These are phyloP conservation scores for Chloroceryle amazona DNA, from an alignment of 2,797 vertebrate species.

Conservation along the genomic window DNA sequence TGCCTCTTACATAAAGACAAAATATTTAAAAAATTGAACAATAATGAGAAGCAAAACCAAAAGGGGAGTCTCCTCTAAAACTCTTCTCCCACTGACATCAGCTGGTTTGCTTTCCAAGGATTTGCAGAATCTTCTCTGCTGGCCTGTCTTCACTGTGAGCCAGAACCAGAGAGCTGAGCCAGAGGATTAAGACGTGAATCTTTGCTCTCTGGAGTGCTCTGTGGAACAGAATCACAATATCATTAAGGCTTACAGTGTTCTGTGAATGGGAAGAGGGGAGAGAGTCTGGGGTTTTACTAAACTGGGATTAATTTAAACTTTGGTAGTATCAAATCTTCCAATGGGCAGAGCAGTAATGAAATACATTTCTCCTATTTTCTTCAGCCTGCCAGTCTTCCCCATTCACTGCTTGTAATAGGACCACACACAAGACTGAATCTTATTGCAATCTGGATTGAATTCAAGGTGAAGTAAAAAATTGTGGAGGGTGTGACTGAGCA, in stretches of 20 bases:
- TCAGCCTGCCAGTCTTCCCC: not conserved
- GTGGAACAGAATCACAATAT: not conserved
- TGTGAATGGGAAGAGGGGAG: not conserved
- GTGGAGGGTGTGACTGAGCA: not conserved
- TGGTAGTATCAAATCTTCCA: not conserved
- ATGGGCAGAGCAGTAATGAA: not conserved
- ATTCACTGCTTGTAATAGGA: not conserved
- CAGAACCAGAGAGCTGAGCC: not conserved
- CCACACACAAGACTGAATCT: not conserved
- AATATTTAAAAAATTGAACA: not conserved
- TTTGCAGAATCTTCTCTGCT: not conserved
- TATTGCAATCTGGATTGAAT: constrained; percentile 32
- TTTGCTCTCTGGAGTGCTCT: not conserved
- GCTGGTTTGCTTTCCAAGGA: not conserved
- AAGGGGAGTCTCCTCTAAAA: not conserved
- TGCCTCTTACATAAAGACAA: not conserved
- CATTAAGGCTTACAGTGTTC: not conserved
- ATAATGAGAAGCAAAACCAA: not conserved
- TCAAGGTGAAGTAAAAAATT: not conserved
- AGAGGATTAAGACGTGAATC: not conserved
- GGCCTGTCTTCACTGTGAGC: not conserved
- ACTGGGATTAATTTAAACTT: constrained; percentile 14
- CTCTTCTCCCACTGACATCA: not conserved
- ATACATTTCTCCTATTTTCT: not conserved
- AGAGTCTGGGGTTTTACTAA: not conserved